Conservation (phyloP, 2,888 invertebrate species). For the Drosophila falleni region DNA sequence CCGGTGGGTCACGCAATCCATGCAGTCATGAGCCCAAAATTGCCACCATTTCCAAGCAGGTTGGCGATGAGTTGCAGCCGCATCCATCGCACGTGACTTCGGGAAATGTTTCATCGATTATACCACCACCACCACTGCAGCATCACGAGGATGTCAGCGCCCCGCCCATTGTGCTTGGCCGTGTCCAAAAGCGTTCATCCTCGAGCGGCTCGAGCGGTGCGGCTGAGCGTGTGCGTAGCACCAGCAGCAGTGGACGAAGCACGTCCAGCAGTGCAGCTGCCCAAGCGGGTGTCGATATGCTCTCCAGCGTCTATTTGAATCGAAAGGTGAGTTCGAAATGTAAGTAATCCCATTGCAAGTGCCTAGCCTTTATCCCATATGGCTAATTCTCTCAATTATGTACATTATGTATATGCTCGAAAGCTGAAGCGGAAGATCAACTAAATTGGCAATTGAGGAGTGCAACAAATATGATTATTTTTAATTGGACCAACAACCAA, state of each 20-base stretch:
- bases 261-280: constrained; percentile 42
- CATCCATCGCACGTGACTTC: constrained; percentile 42
- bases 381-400: neutral
- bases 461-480: neutral
- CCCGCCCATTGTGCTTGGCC: constrained; percentile 79
- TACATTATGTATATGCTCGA: neutral
- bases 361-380: constrained; percentile 12
- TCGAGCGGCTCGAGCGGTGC: constrained; percentile 52
- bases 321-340: constrained; percentile 83
- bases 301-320: constrained; percentile 79
- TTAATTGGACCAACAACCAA: neutral
- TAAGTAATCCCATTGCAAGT: constrained; percentile 74
- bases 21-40: constrained; percentile 83
- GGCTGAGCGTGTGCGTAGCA: constrained; percentile 56
- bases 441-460: neutral
- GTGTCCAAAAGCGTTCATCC: constrained; percentile 77
- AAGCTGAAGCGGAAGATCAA: neutral
- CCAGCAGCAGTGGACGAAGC: constrained; percentile 60
- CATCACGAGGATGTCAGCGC: constrained; percentile 77
- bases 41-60: constrained; percentile 85
- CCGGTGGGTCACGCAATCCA: constrained; percentile 41
- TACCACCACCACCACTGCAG: constrained; percentile 74
- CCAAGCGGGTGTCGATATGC: constrained; percentile 54
- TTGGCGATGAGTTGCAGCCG: constrained; percentile 75
- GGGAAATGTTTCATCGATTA: constrained; percentile 60